A percentile compares a stretch with the other conserved stretches of the same genome.
Evolutionary conservation across 2,113 vertebrate genomes (phyloP).

Genomic region (Glaucomys volans): DNA sequence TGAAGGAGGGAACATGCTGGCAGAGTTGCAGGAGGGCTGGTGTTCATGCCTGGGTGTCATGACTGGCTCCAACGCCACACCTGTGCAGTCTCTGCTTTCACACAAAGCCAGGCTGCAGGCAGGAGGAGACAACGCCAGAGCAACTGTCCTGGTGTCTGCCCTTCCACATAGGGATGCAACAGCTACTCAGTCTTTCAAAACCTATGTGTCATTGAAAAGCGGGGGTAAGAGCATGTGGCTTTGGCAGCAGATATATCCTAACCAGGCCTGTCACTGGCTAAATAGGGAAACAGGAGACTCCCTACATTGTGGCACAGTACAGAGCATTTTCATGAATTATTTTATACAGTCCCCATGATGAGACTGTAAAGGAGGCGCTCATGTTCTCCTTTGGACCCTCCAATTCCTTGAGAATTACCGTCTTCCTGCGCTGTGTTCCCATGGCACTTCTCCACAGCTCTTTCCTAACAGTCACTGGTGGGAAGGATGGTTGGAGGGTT

Average conservation of each 20-base stretch:
- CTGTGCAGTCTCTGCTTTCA: not conserved
- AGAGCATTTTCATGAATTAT: not conserved
- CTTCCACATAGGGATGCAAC: not conserved
- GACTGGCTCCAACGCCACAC: not conserved
- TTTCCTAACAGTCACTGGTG: not conserved
- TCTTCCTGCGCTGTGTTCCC: not conserved
- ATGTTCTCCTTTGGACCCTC: not conserved
- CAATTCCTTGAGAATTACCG: not conserved
- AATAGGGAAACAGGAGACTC: not conserved
- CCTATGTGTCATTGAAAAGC: not conserved
- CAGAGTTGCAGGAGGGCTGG: not conserved
- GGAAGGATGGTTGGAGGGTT: accelerated
- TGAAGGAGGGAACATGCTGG: not conserved
- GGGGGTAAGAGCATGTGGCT: not conserved
- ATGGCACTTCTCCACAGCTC: not conserved
- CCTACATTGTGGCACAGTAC: too few species aligned
- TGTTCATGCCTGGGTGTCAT: not conserved
- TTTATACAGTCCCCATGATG: not conserved
- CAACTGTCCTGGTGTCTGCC: not conserved
- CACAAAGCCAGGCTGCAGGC: not conserved
- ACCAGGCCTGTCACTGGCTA: not conserved
- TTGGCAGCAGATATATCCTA: not conserved
- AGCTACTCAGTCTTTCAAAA: not conserved
- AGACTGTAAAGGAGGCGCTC: not conserved
- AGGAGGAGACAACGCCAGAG: not conserved